Evolutionary conservation across 2,888 invertebrate species (phyloP), one percentile per base, ranked within the genome.

Genomic region (Trichopria drosophilae): DNA sequence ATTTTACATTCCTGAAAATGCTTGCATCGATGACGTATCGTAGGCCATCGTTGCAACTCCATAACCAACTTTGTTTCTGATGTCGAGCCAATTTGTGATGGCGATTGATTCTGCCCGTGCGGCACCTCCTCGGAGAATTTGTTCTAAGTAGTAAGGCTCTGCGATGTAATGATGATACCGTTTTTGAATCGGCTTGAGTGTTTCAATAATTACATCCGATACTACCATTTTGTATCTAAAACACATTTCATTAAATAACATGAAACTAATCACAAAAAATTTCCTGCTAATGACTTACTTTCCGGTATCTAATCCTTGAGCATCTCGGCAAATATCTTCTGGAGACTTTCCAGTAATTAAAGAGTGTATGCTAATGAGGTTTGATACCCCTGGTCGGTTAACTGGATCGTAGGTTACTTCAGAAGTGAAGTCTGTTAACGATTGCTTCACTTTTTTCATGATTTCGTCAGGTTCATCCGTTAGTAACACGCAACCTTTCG

Each of bases 341-440:
- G 85, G 78, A 41, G 80, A 72, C 72, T 82, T 79, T 35, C 83
- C 87, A 13, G 84, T 82, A 15, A 90, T 78, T 48, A 89, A 80
- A 39, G 90, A 85, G 78, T 94, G 91, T 55, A 96, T 87, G 47
- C 81, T 79, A 57, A 98, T 81, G 47, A 99, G 80, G 79, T 98
- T 98, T 39, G 94, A 81, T 12, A 99, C 89, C 18, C 93, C 98
- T 0, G 93, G 89, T 55, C 98, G 80, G 5, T 74, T 71, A 44
- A 80, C 82, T 1, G 88, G 88, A 59, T 93, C 88, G 75, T 83
- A 97, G 9, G 87, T 86, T 7, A 99, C 82, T 68, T 82, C 83
- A 0, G 93, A 89, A 0, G 82, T 88, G 65, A 84, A 90, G 76
- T 99, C 99, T 0, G 96, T 96, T 4, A 96, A 80, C 0, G 98